These are phyloP conservation scores for Pseudomyrmex cubaensis DNA, from an alignment of 1,140 invertebrate genomes.

Conservation along the genomic window DNA sequence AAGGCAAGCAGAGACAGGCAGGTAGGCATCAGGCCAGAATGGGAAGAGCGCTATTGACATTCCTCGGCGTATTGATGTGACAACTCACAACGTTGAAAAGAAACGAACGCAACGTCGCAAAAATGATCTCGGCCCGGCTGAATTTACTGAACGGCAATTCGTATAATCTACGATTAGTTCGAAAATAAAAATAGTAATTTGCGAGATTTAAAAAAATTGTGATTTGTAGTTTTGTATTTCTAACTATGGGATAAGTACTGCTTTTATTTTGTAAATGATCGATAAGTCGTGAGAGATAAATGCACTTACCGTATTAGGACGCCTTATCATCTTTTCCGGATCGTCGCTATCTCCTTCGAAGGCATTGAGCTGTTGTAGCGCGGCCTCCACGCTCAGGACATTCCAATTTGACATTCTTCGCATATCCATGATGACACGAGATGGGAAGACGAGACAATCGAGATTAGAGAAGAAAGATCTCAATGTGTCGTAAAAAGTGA, in stretches of 20 bases:
- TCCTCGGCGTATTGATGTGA: slow-evolving; percentile 60
- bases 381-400: slow-evolving; percentile 82
- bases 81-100: slow-evolving; percentile 33
- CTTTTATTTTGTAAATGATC: too few species aligned
- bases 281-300: not conserved
- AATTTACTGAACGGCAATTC: not conserved
- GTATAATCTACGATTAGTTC: not conserved
- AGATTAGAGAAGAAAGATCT: slow-evolving; percentile 61
- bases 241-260: too few species aligned
- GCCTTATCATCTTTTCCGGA: slow-evolving; percentile 69
- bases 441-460: slow-evolving; percentile 41
- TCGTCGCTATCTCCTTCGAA: slow-evolving; percentile 69
- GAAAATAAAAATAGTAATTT: too few species aligned
- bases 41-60: slow-evolving; percentile 72
- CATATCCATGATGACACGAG: slow-evolving; percentile 76
- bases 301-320: slow-evolving; percentile 77
- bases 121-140: not conserved
- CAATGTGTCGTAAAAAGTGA: not conserved
- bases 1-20: slow-evolving; percentile 68
- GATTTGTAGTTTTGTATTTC: too few species aligned
- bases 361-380: slow-evolving; percentile 80
- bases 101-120: slow-evolving; percentile 6
- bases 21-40: slow-evolving; percentile 78
- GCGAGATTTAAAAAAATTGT: too few species aligned
- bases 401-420: slow-evolving; percentile 85